Conservation (phyloP, 2,888 invertebrate species). For the Erebia ligea region DNA sequence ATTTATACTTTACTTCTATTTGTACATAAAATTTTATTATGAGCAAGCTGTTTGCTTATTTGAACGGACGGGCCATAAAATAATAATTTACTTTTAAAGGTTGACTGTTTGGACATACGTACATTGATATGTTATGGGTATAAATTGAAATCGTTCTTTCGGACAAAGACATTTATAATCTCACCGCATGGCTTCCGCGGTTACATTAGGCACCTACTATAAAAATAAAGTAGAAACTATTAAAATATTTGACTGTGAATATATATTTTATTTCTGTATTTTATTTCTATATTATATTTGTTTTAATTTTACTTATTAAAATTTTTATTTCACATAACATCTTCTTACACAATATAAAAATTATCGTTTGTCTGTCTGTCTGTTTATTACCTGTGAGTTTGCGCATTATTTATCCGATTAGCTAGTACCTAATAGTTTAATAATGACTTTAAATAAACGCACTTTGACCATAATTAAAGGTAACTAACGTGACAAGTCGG, state of each 20-base stretch:
- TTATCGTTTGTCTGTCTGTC: too few species aligned
- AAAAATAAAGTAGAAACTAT: neutral
- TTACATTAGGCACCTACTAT: constrained; percentile 8
- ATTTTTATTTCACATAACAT: too few species aligned
- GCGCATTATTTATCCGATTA: too few species aligned
- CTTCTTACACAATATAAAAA: too few species aligned
- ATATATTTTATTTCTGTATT: neutral
- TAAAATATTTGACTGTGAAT: neutral
- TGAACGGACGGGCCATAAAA: constrained; percentile 32
- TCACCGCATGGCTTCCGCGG: constrained; percentile 13
- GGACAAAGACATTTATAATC: constrained; percentile 23
- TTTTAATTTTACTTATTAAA: neutral
- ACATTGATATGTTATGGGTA: constrained; percentile 23
- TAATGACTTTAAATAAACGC: too few species aligned
- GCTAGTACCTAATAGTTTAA: too few species aligned
- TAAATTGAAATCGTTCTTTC: constrained; percentile 26
- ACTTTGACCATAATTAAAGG: too few species aligned
- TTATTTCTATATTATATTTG: neutral
- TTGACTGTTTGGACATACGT: constrained; percentile 1
- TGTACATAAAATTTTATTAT: constrained; percentile 39
- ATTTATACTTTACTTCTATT: constrained; percentile 42
- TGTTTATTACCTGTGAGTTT: too few species aligned
- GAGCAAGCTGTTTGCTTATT: constrained; percentile 32
- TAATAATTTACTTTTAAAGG: constrained; percentile 36
- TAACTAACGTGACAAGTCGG: too few species aligned